phyloP scores from a whole-genome alignment of 1,140 invertebrate genomes.

The Olivierus martensii region DNA sequence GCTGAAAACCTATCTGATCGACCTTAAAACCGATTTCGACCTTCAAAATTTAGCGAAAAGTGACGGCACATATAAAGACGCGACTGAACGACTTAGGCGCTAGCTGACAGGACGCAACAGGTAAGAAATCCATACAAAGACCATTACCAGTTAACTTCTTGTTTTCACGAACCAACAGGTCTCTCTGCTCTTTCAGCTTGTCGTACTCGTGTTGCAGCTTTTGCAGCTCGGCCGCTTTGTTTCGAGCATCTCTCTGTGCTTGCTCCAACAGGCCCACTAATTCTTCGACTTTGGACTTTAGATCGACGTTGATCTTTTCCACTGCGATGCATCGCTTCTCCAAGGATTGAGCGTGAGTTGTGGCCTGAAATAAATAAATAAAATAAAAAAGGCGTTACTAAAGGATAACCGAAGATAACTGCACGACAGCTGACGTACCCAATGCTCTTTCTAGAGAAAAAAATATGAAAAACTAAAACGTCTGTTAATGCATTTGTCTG shows the following conservation, averaged over 20 bases:
- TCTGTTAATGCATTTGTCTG: too few species aligned
- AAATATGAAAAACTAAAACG: too few species aligned
- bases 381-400: neutral
- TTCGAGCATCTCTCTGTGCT: constrained; percentile 75
- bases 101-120: too few species aligned
- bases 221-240: constrained; percentile 71
- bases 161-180: constrained; percentile 77
- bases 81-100: too few species aligned
- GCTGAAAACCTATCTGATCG: too few species aligned
- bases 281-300: constrained; percentile 60
- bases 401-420: too few species aligned
- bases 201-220: constrained; percentile 77
- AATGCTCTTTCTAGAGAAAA: too few species aligned
- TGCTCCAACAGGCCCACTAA: constrained; percentile 73
- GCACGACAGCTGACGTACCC: too few species aligned
- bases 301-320: constrained; percentile 76
- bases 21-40: too few species aligned
- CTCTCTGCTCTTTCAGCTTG: constrained; percentile 86
- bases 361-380: constrained; percentile 36
- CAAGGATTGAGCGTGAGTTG: constrained; percentile 55
- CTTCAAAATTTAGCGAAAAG: too few species aligned
- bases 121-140: neutral
- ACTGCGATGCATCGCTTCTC: constrained; percentile 81
- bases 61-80: too few species aligned
- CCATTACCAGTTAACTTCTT: constrained; percentile 59